Evolutionary conservation across 2,888 invertebrate species (phyloP).

Genomic region (Andrena minutula): DNA sequence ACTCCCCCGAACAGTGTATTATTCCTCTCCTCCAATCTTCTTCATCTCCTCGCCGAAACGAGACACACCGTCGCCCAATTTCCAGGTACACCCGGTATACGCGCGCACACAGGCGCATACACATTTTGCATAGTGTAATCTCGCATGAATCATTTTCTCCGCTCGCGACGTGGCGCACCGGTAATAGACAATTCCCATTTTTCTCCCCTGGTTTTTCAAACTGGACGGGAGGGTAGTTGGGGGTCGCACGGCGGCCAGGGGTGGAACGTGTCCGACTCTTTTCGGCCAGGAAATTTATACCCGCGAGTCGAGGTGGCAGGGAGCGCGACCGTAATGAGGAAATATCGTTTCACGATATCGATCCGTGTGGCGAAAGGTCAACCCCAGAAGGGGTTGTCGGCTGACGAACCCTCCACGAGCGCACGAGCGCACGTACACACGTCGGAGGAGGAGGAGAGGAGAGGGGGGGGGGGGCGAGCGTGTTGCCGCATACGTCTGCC

Average conservation of each 20-base stretch:
- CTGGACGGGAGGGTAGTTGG: background rate
- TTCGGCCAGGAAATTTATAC: slow-evolving; percentile 61
- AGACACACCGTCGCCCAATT: no score
- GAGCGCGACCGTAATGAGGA: slow-evolving; percentile 68
- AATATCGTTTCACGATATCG: slow-evolving; percentile 73
- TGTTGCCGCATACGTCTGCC: background rate
- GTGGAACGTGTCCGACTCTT: slow-evolving; percentile 29
- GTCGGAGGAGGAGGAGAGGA: background rate
- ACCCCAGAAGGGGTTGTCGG: slow-evolving; percentile 67
- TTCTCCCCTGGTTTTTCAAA: slow-evolving; percentile 4
- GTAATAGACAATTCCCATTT: slow-evolving; percentile 57
- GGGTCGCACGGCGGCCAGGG: background rate
- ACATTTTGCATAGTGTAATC: slow-evolving; percentile 23
- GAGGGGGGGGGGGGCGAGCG: background rate
- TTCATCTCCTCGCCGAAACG: no score
- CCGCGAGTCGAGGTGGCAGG: slow-evolving; percentile 53
- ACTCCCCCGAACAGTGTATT: no score
- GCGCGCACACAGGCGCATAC: background rate
- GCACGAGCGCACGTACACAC: slow-evolving; percentile 16
- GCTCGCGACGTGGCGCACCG: slow-evolving; percentile 17
- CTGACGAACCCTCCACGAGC: slow-evolving; percentile 55
- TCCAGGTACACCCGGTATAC: background rate
- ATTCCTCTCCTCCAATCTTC: no score
- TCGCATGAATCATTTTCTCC: slow-evolving; percentile 54
- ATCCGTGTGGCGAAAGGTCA: slow-evolving; percentile 72